phyloP scores from a whole-genome alignment of 2,797 vertebrate genomes.

The Lepilemur septentrionalis region DNA sequence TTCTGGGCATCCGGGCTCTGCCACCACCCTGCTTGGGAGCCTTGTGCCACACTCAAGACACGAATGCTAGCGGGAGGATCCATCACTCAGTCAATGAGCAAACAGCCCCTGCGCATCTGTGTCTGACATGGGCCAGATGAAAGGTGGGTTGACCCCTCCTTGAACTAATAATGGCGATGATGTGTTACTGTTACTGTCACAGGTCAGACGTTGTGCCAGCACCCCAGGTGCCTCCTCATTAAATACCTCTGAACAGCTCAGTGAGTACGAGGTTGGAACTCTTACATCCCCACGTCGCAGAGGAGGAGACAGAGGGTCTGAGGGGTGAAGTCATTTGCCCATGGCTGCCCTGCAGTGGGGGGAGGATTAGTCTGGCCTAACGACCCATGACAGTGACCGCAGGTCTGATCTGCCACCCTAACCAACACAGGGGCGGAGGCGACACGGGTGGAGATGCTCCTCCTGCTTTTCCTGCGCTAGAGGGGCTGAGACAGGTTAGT shows the following conservation, averaged over 20 bases:
- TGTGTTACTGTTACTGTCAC: background rate
- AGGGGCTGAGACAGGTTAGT: background rate
- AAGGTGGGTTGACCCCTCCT: background rate
- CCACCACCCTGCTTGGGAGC: background rate
- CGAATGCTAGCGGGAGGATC: background rate
- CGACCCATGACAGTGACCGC: fast-evolving
- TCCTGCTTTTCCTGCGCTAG: fast-evolving
- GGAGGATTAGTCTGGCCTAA: background rate
- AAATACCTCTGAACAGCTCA: background rate
- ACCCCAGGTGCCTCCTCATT: fast-evolving
- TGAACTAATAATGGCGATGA: background rate
- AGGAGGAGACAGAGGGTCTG: background rate
- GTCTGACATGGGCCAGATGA: background rate
- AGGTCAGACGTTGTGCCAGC: background rate
- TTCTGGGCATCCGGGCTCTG: background rate
- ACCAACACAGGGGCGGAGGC: background rate
- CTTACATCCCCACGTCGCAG: fast-evolving
- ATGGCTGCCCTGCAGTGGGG: background rate
- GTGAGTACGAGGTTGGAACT: background rate
- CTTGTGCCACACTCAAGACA: background rate
- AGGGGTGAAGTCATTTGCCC: background rate
- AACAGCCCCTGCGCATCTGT: background rate
- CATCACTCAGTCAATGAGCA: background rate
- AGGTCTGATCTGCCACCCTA: background rate
- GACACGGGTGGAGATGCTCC: fast-evolving